Evolutionary conservation across 2,888 invertebrate species (phyloP).

Genomic region (Epirrhoe alternata): DNA sequence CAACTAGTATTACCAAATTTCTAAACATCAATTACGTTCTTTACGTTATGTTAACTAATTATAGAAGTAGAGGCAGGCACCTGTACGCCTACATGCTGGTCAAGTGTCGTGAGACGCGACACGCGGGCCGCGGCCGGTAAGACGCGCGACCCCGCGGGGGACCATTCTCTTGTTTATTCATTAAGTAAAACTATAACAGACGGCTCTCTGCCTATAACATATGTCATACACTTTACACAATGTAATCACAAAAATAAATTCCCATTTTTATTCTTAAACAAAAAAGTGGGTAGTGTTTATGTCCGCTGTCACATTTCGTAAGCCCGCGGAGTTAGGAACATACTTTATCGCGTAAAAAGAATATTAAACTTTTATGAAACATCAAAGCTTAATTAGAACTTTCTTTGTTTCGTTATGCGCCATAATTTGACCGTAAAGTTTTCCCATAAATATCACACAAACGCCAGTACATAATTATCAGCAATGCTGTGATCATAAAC

Average conservation of each 20-base stretch:
- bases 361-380: conserved; percentile 28
- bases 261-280: not conserved
- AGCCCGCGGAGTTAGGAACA: conserved; percentile 7
- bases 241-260: conserved; percentile 26
- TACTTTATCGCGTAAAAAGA: conserved; percentile 12
- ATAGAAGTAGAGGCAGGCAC: not conserved
- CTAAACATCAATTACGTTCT: conserved; percentile 2
- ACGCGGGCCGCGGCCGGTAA: conserved; percentile 11
- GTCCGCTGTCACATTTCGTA: conserved; percentile 23
- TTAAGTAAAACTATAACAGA: conserved; percentile 13
- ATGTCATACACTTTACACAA: conserved; percentile 8
- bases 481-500: conserved; percentile 16
- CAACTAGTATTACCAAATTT: conserved; percentile 4
- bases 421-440: conserved; percentile 20
- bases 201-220: conserved; percentile 13
- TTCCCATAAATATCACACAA: conserved; percentile 22
- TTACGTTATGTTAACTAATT: conserved; percentile 5
- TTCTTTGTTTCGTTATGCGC: conserved; percentile 30
- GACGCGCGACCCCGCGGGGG: conserved; percentile 16
- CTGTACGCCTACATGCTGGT: not conserved
- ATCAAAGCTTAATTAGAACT: conserved; percentile 31
- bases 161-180: conserved; percentile 30
- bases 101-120: conserved; percentile 5
- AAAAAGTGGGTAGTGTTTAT: conserved; percentile 4
- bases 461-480: conserved; percentile 13